Evolutionary conservation across 2,113 vertebrate genomes (phyloP).

Genomic region (Gnathonemus longibarbis): DNA sequence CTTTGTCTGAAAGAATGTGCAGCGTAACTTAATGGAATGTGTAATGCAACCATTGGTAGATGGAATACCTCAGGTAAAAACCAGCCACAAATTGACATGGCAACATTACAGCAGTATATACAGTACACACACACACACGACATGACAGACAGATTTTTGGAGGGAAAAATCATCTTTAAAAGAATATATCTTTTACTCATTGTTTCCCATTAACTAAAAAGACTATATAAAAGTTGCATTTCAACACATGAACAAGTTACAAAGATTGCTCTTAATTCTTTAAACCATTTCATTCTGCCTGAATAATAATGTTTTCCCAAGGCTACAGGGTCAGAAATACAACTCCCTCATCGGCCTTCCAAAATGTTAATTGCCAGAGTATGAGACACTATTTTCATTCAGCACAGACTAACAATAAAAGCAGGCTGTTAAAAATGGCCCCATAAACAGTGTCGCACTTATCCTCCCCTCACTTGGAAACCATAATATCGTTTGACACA

Average conservation of each 20-base stretch:
- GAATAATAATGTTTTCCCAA: slow-evolving; percentile 3
- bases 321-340: slow-evolving; percentile 24
- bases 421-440: slow-evolving; percentile 34
- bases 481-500: slow-evolving; percentile 42
- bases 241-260: slow-evolving; percentile 8
- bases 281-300: slow-evolving; percentile 4
- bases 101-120: not conserved
- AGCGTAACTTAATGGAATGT: slow-evolving; percentile 15
- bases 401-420: slow-evolving; percentile 38
- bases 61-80: slow-evolving; percentile 6
- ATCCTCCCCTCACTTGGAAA: slow-evolving; percentile 34
- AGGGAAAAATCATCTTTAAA: not conserved
- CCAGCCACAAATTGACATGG: not conserved
- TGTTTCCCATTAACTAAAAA: not conserved
- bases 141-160: not conserved
- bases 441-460: slow-evolving; percentile 44
- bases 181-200: not conserved
- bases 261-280: slow-evolving; percentile 8
- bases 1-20: slow-evolving; percentile 24
- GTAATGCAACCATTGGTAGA: slow-evolving; percentile 12
- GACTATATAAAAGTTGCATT: not conserved
- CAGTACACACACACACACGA: not conserved
- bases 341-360: slow-evolving; percentile 8
- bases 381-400: slow-evolving; percentile 35
- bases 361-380: slow-evolving; percentile 34